phyloP scores from a whole-genome alignment of 2,113 vertebrate genomes.

The Phalacrocorax aristotelis region DNA sequence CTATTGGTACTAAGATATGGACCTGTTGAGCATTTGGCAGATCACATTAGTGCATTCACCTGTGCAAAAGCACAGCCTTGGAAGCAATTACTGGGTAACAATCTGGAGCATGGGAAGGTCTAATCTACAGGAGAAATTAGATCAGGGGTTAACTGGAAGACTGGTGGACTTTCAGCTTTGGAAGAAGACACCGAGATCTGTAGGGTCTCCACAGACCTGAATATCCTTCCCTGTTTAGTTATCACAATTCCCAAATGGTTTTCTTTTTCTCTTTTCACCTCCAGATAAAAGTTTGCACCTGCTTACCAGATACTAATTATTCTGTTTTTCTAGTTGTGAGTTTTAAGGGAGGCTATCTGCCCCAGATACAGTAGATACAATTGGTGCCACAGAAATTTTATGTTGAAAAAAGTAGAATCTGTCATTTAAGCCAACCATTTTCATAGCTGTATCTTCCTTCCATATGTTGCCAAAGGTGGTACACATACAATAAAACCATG shows the following conservation, averaged over 20 bases:
- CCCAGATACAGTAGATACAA: background rate
- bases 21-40: background rate
- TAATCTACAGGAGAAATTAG: background rate
- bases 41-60: background rate
- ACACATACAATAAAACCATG: background rate
- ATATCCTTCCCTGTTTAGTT: background rate
- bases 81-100: background rate
- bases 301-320: background rate
- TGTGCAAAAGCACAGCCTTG: background rate
- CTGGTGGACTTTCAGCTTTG: background rate
- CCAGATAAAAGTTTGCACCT: background rate
- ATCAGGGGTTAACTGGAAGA: background rate
- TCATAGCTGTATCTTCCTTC: background rate
- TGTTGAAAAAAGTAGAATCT: background rate
- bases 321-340: background rate
- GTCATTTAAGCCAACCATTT: background rate
- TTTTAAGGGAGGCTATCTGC: background rate
- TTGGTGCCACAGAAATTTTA: background rate
- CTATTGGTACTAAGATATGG: background rate
- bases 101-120: background rate
- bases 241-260: background rate
- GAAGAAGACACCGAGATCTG: background rate
- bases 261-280: background rate
- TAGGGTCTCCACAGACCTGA: background rate
- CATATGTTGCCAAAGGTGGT: background rate